A percentile compares a stretch with the other conserved stretches of the same genome.
Conservation (phyloP, 2,113 vertebrate genomes). For the Muntiacus reevesi region DNA sequence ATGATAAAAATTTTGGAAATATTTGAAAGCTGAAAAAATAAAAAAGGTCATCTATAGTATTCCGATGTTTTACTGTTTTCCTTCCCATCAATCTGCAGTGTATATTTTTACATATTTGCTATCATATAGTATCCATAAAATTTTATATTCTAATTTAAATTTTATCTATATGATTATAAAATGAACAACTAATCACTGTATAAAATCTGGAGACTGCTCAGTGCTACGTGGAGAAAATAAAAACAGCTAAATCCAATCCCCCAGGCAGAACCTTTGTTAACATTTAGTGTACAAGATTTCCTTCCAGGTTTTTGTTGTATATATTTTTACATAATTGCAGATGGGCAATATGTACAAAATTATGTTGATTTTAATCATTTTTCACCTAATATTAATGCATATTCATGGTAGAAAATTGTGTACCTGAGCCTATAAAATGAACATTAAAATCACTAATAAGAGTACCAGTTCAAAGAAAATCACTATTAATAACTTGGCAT, state of each 20-base stretch:
- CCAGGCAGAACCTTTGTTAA: background rate
- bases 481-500: background rate
- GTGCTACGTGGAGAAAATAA: background rate
- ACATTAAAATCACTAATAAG: background rate
- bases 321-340: constrained; percentile 5
- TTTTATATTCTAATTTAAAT: constrained; percentile 20
- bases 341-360: background rate
- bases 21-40: background rate
- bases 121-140: background rate
- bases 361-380: background rate
- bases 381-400: constrained; percentile 32
- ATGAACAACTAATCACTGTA: constrained; percentile 7
- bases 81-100: background rate
- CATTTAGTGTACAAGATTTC: background rate
- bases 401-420: background rate
- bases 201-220: constrained; percentile 28
- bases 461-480: background rate
- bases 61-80: background rate
- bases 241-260: background rate
- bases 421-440: background rate
- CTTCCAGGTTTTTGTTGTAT: background rate
- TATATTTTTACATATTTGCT: background rate
- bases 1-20: background rate
- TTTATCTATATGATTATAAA: constrained; percentile 47
- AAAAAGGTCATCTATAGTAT: background rate